These are phyloP conservation scores for Leptogaster cylindrica DNA, from an alignment of 2,888 invertebrate genomes.

Conservation along the genomic window DNA sequence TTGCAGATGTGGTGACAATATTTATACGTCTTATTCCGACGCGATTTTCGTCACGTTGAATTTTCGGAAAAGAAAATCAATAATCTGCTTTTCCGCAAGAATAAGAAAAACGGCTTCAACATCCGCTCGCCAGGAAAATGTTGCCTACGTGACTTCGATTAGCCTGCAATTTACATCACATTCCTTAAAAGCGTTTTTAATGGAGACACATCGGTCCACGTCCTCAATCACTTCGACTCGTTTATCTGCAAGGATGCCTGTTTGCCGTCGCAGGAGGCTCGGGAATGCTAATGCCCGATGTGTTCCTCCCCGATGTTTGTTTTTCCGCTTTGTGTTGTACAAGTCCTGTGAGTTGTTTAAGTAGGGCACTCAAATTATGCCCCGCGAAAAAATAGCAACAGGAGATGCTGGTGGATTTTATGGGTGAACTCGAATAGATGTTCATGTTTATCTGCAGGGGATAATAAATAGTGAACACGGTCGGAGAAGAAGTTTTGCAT, in stretches of 20 bases:
- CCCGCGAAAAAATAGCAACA: too few species aligned
- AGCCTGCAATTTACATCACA: conserved; percentile 36
- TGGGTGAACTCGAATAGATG: conserved; percentile 8
- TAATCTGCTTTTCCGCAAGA: conserved; percentile 15
- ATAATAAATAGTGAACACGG: background rate
- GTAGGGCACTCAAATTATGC: too few species aligned
- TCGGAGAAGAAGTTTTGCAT: conserved; percentile 17
- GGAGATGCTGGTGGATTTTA: too few species aligned
- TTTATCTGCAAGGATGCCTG: conserved; percentile 25
- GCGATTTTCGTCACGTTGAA: conserved; percentile 33
- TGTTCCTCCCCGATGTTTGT: background rate
- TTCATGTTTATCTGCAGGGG: conserved; percentile 3
- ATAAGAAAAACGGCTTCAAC: conserved; percentile 31
- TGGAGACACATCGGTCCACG: conserved; percentile 37
- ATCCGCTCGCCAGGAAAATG: conserved; percentile 38
- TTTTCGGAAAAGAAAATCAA: conserved; percentile 25
- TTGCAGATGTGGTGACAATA: conserved; percentile 37
- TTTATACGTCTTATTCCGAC: conserved; percentile 25
- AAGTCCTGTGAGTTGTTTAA: too few species aligned
- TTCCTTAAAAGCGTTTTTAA: conserved; percentile 36
- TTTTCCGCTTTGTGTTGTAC: background rate
- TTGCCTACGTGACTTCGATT: conserved; percentile 39
- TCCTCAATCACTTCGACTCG: conserved; percentile 35
- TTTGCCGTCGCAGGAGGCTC: background rate
- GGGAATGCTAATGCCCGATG: conserved; percentile 12